Evolutionary conservation across 2,797 vertebrate genomes (phyloP).

Genomic region (Cirrhinus molitorella): DNA sequence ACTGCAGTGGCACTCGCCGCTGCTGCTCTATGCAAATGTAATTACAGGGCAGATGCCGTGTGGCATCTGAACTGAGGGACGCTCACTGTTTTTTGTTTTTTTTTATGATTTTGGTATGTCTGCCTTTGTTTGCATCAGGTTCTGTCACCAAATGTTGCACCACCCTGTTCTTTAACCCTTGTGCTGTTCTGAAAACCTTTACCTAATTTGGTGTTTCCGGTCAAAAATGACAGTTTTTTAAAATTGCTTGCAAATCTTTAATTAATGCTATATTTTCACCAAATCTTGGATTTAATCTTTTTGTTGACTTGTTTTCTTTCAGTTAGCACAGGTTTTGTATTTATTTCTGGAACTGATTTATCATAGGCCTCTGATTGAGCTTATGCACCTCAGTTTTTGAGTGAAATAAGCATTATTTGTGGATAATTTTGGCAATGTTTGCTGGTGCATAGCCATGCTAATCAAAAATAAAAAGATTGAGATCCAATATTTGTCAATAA

Average conservation of each 20-base stretch:
- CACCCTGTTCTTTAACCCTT: slow-evolving; percentile 36
- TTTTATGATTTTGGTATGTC: slow-evolving; percentile 29
- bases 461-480: background rate
- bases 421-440: background rate
- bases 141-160: slow-evolving; percentile 52
- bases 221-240: background rate
- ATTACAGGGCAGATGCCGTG: slow-evolving; percentile 62
- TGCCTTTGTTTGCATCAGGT: slow-evolving; percentile 65
- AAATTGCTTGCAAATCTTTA: background rate
- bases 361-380: background rate
- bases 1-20: slow-evolving; percentile 72
- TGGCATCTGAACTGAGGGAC: slow-evolving; percentile 54
- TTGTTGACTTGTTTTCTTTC: background rate
- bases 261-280: background rate
- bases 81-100: slow-evolving; percentile 39
- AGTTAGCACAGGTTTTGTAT: background rate
- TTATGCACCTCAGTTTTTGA: background rate
- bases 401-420: background rate
- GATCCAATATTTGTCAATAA: background rate
- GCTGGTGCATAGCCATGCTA: background rate
- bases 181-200: background rate
- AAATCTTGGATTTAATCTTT: background rate
- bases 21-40: slow-evolving; percentile 68
- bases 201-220: background rate
- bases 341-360: background rate